A percentile compares a stretch with the other conserved stretches of the same genome.
phyloP scores from a whole-genome alignment of 2,797 vertebrate species.

The Sebastes alutus region DNA sequence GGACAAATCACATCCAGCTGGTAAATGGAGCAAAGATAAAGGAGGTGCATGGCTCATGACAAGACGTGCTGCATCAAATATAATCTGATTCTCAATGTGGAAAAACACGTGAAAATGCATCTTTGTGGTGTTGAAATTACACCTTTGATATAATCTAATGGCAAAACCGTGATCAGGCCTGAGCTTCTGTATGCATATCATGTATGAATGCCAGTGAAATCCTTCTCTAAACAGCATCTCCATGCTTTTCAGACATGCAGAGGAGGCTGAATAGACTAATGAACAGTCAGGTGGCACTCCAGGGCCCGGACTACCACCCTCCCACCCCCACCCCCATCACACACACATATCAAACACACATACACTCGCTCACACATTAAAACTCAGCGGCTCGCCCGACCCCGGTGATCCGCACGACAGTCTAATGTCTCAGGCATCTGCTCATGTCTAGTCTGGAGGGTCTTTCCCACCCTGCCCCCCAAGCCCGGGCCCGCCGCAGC shows the following conservation, averaged over 20 bases:
- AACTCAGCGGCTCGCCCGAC: constrained; percentile 87
- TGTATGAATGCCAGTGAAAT: constrained; percentile 57
- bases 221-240: constrained; percentile 71
- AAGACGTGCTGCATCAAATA: not conserved
- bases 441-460: constrained; percentile 90
- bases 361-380: constrained; percentile 84
- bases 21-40: constrained; percentile 11
- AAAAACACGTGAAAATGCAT: not conserved
- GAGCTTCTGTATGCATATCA: constrained; percentile 36
- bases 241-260: constrained; percentile 92
- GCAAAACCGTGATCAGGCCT: not conserved
- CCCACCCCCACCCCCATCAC: constrained; percentile 17
- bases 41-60: not conserved
- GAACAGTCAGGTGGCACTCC: constrained; percentile 88
- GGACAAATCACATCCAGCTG: not conserved
- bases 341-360: constrained; percentile 85
- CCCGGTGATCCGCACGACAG: constrained; percentile 87
- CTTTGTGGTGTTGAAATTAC: not conserved
- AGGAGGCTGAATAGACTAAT: constrained; percentile 90
- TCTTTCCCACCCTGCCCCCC: constrained; percentile 87
- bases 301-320: constrained; percentile 46
- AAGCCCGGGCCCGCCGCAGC: constrained; percentile 69
- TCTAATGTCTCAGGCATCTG: constrained; percentile 99
- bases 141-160: not conserved
- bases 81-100: not conserved